phyloP scores from a whole-genome alignment of 2,113 vertebrate species.

The Drymodes brunneopygia region DNA sequence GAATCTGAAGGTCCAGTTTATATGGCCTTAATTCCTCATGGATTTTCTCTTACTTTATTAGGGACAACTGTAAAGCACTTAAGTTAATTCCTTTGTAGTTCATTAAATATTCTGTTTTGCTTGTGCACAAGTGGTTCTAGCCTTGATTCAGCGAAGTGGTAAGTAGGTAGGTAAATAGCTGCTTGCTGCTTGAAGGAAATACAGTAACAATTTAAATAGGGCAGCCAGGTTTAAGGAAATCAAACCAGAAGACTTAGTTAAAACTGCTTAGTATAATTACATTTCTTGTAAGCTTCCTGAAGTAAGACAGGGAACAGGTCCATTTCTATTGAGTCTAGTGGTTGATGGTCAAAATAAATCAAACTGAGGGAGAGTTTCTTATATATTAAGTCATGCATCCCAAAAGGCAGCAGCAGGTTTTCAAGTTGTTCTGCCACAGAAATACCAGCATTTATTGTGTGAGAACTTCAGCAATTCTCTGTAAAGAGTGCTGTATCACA shows the following conservation, averaged over 20 bases:
- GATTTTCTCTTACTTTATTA: neutral
- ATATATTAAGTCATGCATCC: neutral
- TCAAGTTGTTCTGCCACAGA: neutral
- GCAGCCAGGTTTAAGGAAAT: neutral
- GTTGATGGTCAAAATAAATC: neutral
- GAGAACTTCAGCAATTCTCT: neutral
- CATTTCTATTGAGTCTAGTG: neutral
- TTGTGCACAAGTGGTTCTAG: neutral
- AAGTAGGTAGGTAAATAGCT: neutral
- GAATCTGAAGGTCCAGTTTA: neutral
- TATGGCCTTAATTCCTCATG: neutral
- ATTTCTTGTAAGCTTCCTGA: neutral
- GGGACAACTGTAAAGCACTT: neutral
- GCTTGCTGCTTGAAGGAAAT: neutral
- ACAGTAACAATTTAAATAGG: neutral
- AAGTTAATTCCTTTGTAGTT: slow-evolving; percentile 32
- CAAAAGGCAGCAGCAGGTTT: neutral
- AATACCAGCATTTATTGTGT: neutral
- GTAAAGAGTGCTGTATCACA: neutral
- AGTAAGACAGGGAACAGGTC: neutral
- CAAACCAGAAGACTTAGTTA: neutral
- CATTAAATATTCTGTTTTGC: slow-evolving; percentile 18
- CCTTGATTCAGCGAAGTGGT: neutral
- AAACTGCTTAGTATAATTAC: neutral
- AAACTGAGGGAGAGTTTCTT: neutral